phyloP scores from a whole-genome alignment of 2,797 vertebrate species.

The Leptatherina wallacei region DNA sequence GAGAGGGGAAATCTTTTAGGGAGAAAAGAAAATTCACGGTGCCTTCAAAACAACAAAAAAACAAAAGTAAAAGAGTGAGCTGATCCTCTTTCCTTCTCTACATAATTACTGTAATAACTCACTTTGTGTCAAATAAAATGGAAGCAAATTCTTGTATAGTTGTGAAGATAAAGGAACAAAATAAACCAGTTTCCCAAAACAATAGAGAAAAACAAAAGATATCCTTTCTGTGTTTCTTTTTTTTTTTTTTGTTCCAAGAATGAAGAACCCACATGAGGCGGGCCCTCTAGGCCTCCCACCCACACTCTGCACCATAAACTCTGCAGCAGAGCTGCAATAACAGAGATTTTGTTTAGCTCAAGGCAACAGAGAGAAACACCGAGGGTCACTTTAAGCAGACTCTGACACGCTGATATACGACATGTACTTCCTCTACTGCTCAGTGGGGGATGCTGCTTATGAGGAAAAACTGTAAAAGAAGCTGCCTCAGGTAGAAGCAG shows the following conservation, averaged over 20 bases:
- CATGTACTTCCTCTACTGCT: constrained; percentile 5
- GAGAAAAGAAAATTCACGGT: too few species aligned
- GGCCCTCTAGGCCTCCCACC: background rate
- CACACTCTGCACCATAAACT: background rate
- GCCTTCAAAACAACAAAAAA: background rate
- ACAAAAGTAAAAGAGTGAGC: background rate
- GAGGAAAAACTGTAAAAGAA: background rate
- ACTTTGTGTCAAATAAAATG: background rate
- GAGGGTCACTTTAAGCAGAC: constrained; percentile 34
- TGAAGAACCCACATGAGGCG: background rate
- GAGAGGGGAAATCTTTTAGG: too few species aligned
- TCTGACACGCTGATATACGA: background rate
- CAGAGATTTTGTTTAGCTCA: constrained; percentile 11
- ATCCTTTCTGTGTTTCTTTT: background rate
- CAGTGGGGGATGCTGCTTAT: constrained; percentile 25
- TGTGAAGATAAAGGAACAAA: too few species aligned
- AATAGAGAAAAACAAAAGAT: background rate
- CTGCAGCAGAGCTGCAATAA: background rate
- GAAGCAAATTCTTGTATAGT: background rate
- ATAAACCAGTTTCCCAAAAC: background rate
- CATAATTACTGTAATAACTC: background rate
- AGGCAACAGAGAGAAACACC: constrained; percentile 19
- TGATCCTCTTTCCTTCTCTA: too few species aligned
- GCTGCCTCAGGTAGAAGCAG: background rate
- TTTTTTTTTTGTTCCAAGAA: background rate